phyloP scores from a whole-genome alignment of 2,888 invertebrate species.

The Callyntrura guangdongensis region DNA sequence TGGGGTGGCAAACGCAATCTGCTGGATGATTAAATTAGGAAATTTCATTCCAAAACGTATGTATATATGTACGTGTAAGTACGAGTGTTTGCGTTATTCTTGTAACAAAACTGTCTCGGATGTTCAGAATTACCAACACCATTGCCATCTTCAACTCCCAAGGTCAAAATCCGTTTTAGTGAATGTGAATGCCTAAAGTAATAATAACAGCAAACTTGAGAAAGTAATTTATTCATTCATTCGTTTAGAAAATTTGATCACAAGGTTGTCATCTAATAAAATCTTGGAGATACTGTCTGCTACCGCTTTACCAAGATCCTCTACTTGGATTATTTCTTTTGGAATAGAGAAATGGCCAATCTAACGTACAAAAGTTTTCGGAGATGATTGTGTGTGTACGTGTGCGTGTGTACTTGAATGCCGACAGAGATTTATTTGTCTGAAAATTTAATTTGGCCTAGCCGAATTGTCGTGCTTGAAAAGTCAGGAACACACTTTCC shows the following conservation, averaged over 20 bases:
- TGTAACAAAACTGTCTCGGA: neutral
- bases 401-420: conserved; percentile 11
- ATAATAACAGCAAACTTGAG: neutral
- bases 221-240: conserved; percentile 69
- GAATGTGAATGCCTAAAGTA: neutral
- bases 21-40: conserved; percentile 61
- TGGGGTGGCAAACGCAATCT: conserved; percentile 19
- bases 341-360: conserved; percentile 39
- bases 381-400: neutral
- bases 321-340: neutral
- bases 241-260: conserved; percentile 66
- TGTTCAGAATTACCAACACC: neutral
- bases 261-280: conserved; percentile 61
- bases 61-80: too few species aligned
- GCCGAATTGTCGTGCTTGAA: neutral
- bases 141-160: neutral
- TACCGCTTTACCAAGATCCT: too few species aligned
- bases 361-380: conserved; percentile 50
- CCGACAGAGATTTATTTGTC: conserved; percentile 71
- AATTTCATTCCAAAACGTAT: conserved; percentile 31
- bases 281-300: neutral
- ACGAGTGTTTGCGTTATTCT: too few species aligned
- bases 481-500: conserved; percentile 23
- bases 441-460: conserved; percentile 71
- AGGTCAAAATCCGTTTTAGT: too few species aligned